Conservation (phyloP, 2,888 invertebrate genomes). For the Ophion costatus region DNA sequence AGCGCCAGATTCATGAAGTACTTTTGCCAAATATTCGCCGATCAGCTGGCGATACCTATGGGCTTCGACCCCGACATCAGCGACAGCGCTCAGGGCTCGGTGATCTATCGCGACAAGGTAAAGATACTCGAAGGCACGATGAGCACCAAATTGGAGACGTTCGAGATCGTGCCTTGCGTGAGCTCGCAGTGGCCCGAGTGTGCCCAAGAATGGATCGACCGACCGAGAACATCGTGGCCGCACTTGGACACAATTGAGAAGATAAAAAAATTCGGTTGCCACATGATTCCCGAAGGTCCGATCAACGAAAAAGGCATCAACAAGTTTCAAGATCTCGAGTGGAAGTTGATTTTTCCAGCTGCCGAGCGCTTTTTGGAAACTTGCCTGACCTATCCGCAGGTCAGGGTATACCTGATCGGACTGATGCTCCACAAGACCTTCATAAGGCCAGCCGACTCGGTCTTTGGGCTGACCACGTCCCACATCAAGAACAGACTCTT, state of each 20-base stretch:
- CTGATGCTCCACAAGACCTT: slow-evolving; percentile 90
- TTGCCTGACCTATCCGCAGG: slow-evolving; percentile 89
- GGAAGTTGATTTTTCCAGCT: slow-evolving; percentile 91
- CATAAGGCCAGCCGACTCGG: slow-evolving; percentile 87
- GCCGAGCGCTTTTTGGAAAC: slow-evolving; percentile 91
- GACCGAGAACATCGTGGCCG: slow-evolving; percentile 89
- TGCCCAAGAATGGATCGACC: slow-evolving; percentile 88
- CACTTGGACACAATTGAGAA: slow-evolving; percentile 88
- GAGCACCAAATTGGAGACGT: slow-evolving; percentile 81
- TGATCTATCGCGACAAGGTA: slow-evolving; percentile 86
- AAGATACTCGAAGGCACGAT: slow-evolving; percentile 81
- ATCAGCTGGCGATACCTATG: slow-evolving; percentile 86
- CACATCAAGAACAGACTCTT: slow-evolving; percentile 91
- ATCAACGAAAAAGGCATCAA: slow-evolving; percentile 83
- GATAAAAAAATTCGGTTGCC: slow-evolving; percentile 88
- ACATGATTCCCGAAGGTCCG: slow-evolving; percentile 89
- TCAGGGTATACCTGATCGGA: slow-evolving; percentile 88
- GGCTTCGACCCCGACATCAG: slow-evolving; percentile 83
- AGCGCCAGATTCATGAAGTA: slow-evolving; percentile 89
- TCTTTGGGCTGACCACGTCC: slow-evolving; percentile 88
- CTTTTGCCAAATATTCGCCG: slow-evolving; percentile 88
- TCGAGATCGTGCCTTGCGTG: slow-evolving; percentile 90
- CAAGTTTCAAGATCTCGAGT: slow-evolving; percentile 88
- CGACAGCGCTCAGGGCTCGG: slow-evolving; percentile 86
- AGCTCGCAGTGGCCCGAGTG: slow-evolving; percentile 89